Evolutionary conservation across 2,113 vertebrate genomes (phyloP).

Genomic region (Daubentonia madagascariensis): DNA sequence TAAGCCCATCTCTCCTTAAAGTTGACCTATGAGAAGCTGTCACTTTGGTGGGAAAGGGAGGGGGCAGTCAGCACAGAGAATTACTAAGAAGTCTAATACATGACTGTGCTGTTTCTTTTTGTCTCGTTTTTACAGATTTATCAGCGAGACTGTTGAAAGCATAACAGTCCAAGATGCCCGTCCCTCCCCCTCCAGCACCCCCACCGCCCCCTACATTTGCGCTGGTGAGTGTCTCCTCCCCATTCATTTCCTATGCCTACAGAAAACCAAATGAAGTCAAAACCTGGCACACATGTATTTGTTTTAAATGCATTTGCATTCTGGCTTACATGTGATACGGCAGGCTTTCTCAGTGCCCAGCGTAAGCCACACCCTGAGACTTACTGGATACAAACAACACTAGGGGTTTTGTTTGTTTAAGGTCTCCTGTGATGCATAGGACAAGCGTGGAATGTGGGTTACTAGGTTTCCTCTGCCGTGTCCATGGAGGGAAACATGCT

Average conservation of each 20-base stretch:
- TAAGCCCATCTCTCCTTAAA: neutral
- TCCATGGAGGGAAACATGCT: neutral
- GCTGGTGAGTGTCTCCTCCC: conserved; percentile 83
- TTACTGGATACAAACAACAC: neutral
- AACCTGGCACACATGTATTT: neutral
- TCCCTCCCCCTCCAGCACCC: conserved; percentile 90
- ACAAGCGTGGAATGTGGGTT: too few species aligned
- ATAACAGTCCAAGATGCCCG: conserved; percentile 89
- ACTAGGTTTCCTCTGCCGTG: neutral
- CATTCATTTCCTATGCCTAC: too few species aligned
- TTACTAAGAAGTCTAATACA: neutral
- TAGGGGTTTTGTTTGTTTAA: neutral
- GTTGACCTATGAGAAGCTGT: neutral
- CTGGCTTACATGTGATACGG: neutral
- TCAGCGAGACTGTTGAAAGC: conserved; percentile 69
- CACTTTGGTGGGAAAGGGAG: neutral
- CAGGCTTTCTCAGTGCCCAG: neutral
- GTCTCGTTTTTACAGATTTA: conserved; percentile 78
- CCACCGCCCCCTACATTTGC: conserved; percentile 91
- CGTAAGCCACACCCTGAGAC: neutral
- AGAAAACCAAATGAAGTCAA: neutral
- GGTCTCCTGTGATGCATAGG: neutral
- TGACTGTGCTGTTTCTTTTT: neutral
- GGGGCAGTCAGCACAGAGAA: neutral
- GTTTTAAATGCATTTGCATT: neutral